Conservation (phyloP, 2,113 vertebrate genomes). For the Naja naja region DNA sequence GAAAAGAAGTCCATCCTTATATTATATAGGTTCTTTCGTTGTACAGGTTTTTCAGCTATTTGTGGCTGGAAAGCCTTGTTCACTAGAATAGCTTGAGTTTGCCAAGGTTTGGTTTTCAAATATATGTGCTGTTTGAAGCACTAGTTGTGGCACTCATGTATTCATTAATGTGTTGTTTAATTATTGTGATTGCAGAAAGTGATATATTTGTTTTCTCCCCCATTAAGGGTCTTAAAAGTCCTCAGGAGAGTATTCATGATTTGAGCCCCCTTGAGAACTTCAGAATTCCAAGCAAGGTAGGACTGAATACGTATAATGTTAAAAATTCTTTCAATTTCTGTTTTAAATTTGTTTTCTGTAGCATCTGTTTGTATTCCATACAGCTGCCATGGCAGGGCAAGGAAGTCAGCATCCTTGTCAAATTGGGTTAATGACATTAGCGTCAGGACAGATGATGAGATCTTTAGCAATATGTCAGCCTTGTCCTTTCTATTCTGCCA, state of each 20-base stretch:
- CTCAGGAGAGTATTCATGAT: constrained; percentile 89
- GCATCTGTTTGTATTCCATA: not conserved
- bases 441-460: not conserved
- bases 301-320: not conserved
- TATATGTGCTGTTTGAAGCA: not conserved
- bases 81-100: not conserved
- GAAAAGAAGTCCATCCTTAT: not conserved
- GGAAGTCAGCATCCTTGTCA: not conserved
- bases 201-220: constrained; percentile 35
- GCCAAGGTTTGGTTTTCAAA: not conserved
- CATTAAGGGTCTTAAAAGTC: constrained; percentile 87
- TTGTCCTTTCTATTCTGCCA: not conserved
- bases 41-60: not conserved
- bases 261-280: constrained; percentile 92
- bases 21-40: not conserved
- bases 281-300: constrained; percentile 91
- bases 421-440: not conserved
- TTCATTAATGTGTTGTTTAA: not conserved
- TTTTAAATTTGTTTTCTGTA: not conserved
- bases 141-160: not conserved
- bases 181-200: not conserved
- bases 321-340: not conserved
- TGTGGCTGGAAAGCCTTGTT: not conserved
- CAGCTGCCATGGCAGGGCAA: not conserved
- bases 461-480: not conserved